A percentile compares a stretch with the other conserved stretches of the same genome.
phyloP scores from a whole-genome alignment of 2,113 vertebrate genomes.

The Aptenodytes patagonicus region DNA sequence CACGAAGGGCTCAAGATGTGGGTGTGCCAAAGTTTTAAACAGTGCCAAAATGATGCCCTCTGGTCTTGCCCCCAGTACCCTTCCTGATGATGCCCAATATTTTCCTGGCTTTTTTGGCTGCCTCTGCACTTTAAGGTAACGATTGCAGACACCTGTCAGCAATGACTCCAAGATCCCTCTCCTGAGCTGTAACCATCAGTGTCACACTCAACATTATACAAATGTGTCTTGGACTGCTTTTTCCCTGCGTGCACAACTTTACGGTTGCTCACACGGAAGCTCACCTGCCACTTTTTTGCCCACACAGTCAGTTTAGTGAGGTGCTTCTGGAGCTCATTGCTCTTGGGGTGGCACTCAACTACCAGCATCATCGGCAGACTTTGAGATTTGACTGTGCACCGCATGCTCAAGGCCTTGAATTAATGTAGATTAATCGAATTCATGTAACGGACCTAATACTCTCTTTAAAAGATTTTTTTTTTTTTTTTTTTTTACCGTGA shows the following conservation, averaged over 20 bases:
- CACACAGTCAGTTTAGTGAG: neutral
- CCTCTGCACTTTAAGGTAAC: neutral
- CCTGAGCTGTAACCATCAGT: neutral
- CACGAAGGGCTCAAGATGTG: neutral
- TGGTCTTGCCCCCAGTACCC: neutral
- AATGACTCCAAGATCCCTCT: neutral
- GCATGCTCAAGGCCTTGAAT: neutral
- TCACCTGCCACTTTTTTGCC: neutral
- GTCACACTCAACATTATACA: accelerated
- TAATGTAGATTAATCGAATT: neutral
- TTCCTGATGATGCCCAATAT: neutral
- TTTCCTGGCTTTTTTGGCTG: neutral
- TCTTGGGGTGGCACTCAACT: neutral
- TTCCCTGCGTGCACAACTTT: neutral
- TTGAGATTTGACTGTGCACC: neutral
- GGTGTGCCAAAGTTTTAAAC: neutral
- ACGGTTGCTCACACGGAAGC: neutral
- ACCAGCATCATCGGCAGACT: neutral
- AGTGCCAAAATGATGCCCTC: neutral
- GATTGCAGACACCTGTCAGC: neutral
- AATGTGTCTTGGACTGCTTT: neutral
- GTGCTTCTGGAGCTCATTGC: neutral
- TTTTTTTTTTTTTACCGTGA: neutral
- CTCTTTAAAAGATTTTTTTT: neutral
- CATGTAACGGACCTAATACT: neutral